These are phyloP conservation scores for Bathynomus jamesi DNA, from an alignment of 1,140 invertebrate genomes.

Conservation along the genomic window DNA sequence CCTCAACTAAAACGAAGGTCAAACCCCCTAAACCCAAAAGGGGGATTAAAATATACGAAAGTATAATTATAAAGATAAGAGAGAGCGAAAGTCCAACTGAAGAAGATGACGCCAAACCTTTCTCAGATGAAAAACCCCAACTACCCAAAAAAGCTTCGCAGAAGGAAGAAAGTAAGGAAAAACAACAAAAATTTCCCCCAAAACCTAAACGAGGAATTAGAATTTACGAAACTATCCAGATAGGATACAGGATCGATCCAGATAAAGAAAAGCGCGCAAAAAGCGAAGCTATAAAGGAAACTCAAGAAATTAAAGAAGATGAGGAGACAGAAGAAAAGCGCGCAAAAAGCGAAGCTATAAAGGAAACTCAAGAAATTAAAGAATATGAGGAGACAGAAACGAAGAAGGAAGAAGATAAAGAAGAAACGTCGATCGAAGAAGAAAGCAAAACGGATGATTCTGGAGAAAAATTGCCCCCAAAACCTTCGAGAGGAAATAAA, in stretches of 20 bases:
- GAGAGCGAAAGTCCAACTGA: not conserved
- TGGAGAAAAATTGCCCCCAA: not conserved
- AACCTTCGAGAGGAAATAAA: too few species aligned
- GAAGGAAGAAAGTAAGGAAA: not conserved
- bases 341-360: too few species aligned
- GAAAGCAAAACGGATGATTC: not conserved
- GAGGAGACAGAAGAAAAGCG: slow-evolving; percentile 6
- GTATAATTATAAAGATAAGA: not conserved
- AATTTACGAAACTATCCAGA: slow-evolving; percentile 11
- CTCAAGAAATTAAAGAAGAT: not conserved
- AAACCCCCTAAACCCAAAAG: slow-evolving; percentile 12
- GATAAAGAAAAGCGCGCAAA: not conserved
- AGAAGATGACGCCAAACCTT: slow-evolving; percentile 6
- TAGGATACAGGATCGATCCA: not conserved
- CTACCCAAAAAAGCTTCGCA: not conserved
- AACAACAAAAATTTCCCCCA: not conserved
- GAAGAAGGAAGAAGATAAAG: not conserved
- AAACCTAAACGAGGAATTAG: slow-evolving; percentile 5
- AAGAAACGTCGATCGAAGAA: not conserved
- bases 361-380: not conserved
- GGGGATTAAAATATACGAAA: slow-evolving; percentile 24
- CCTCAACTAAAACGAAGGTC: not conserved
- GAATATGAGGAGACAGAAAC: not conserved
- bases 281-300: too few species aligned
- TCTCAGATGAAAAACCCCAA: too few species aligned